A percentile compares a stretch with the other conserved stretches of the same genome.
phyloP scores from a whole-genome alignment of 2,797 vertebrate genomes.

The Alcedo quadribrachys region DNA sequence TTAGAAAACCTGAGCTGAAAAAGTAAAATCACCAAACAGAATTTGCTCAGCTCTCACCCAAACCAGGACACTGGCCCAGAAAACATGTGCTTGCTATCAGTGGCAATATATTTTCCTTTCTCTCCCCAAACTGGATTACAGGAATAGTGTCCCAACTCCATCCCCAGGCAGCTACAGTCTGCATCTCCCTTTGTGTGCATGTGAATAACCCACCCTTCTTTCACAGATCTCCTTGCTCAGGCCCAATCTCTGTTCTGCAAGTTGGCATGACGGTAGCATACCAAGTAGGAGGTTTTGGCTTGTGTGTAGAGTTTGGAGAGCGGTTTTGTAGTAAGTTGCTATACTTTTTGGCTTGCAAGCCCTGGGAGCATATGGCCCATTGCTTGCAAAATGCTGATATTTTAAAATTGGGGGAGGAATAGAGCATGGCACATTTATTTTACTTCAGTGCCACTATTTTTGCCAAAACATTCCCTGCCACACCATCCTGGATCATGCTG shows the following conservation, averaged over 20 bases:
- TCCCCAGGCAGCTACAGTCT: neutral
- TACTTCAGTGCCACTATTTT: slow-evolving; percentile 71
- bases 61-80: neutral
- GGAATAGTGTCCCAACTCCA: neutral
- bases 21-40: too few relatives aligned
- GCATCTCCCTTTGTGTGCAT: neutral
- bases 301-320: slow-evolving; percentile 68
- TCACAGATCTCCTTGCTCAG: slow-evolving; percentile 38
- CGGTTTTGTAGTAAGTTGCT: slow-evolving; percentile 73
- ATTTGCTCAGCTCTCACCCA: too few relatives aligned
- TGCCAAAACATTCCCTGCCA: slow-evolving; percentile 57
- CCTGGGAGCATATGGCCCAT: slow-evolving; percentile 71
- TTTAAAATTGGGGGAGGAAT: slow-evolving; percentile 73
- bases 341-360: slow-evolving; percentile 75
- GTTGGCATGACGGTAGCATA: slow-evolving; percentile 71
- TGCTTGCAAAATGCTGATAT: slow-evolving; percentile 75
- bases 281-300: slow-evolving; percentile 77
- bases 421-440: slow-evolving; percentile 74
- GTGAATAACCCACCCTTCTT: neutral
- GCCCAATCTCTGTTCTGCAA: slow-evolving; percentile 57
- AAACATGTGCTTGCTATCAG: neutral
- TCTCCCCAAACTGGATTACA: neutral
- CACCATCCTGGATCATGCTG: slow-evolving; percentile 53
- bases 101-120: neutral
- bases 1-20: too few relatives aligned